Base-by-base conservation (phyloP, 2,797 vertebrate species). In the Oceanodroma leucorhoa region DNA sequence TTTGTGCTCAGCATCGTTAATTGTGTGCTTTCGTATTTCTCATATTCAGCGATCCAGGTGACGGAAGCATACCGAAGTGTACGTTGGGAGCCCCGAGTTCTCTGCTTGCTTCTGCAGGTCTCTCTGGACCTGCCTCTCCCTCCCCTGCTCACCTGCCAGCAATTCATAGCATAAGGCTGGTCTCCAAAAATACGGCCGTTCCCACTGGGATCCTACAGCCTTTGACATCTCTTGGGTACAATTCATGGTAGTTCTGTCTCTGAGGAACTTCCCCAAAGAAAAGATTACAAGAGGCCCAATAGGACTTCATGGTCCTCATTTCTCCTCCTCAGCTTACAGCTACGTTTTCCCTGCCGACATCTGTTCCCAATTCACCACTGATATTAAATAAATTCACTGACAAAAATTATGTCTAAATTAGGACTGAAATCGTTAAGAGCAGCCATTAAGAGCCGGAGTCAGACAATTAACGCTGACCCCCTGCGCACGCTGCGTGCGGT, bases 1-100 rank as follows among this genome's bases (percentile, higher is more conserved):
- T 67, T 20, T 50, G 78, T 29, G 53, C 58, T 55, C 66, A 61
- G 81, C 55, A 5, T 45, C 4, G 0, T 18, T 57, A 36, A 7
- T 1, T 15, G 43, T 60, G 30, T 38, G 45, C 20, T 43, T 53
- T 55, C 5, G 1, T 8, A 9, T 57, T 38, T 20, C 16, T 22
- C 57, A 0, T 1, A 2, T 4, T 5, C 36, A 12, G 55, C 1
- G 29, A 34, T 24, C 26, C 40, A 11, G 45, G 51, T 4, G 69
- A 38, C 3, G 30, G 82, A 24, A 45, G 36, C 40, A 3, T 13
- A 6, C 53, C 7, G 8, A 21, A 19, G 32, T 0, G 8, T 5
- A 1, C 2, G 0, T 0, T 5, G 62, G 32, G 30, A 88, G 40
- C 26, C 22, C 51, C 0, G 0, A 27, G 50, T 2, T 55, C 46